phyloP scores from a whole-genome alignment of 2,888 invertebrate species.

The Serripes groenlandicus region DNA sequence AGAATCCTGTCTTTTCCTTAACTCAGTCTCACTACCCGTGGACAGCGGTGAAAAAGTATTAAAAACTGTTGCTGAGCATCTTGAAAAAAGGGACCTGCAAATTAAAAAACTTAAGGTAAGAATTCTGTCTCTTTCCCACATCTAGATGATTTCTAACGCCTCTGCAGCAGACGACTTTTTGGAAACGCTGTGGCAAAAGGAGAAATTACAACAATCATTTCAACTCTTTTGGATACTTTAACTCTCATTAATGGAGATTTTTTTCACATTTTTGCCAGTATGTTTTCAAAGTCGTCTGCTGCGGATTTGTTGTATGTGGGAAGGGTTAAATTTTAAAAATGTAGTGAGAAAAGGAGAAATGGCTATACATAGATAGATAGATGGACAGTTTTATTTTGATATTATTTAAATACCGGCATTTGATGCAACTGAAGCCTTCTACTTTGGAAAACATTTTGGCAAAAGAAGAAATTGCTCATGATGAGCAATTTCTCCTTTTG shows the following conservation, averaged over 20 bases:
- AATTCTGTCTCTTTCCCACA: neutral
- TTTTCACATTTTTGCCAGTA: no score
- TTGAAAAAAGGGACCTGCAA: neutral
- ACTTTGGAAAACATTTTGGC: constrained; percentile 6
- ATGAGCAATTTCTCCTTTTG: constrained; percentile 2
- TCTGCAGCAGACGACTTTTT: neutral
- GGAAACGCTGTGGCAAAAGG: neutral
- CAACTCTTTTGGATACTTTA: neutral
- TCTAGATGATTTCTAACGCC: neutral
- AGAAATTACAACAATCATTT: neutral
- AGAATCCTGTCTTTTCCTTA: neutral
- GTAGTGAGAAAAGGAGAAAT: neutral
- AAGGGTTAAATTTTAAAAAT: neutral
- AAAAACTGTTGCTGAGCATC: neutral
- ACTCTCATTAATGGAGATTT: no score
- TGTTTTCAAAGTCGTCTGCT: no score
- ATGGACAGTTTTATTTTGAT: no score
- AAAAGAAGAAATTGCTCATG: constrained; percentile 1
- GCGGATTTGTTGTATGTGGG: no score
- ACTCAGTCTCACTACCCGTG: neutral
- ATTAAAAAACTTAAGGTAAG: constrained; percentile 33
- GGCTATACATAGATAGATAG: no score
- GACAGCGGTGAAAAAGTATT: constrained; percentile 17
- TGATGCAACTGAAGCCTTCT: no score
- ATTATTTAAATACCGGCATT: no score